Conservation (phyloP, 1,140 invertebrate genomes). For the Eufriesea mexicana region DNA sequence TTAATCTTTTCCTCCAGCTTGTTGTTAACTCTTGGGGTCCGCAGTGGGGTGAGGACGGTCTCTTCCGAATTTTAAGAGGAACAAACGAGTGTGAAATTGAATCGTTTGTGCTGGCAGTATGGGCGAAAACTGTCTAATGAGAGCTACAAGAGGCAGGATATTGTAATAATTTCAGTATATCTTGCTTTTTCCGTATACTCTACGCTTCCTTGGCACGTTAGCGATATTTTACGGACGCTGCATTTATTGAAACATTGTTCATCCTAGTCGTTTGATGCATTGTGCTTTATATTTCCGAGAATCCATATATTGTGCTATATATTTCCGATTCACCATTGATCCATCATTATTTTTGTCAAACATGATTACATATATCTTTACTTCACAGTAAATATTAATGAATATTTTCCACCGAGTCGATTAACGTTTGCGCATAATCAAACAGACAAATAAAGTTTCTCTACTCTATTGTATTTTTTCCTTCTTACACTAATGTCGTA, state of each 20-base stretch:
- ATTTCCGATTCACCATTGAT: not conserved
- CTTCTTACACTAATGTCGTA: too few relatives aligned
- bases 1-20: constrained; percentile 83
- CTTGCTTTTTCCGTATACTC: not conserved
- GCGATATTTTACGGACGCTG: not conserved
- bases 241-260: not conserved
- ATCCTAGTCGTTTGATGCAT: not conserved
- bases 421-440: not conserved
- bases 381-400: not conserved
- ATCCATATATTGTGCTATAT: too few relatives aligned
- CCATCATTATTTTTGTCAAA: not conserved
- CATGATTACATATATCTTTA: not conserved
- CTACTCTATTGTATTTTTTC: too few relatives aligned
- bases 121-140: constrained; percentile 84
- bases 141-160: not conserved
- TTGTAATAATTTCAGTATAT: not conserved
- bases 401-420: not conserved
- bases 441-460: too few relatives aligned
- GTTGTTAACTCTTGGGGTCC: constrained; percentile 95
- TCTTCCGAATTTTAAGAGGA: constrained; percentile 91
- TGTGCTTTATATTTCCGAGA: not conserved
- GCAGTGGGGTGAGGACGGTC: constrained; percentile 94
- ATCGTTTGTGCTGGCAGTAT: constrained; percentile 90
- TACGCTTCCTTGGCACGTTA: not conserved
- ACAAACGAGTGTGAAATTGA: constrained; percentile 94